Evolutionary conservation across 2,888 invertebrate species (phyloP).

Genomic region (Chrysolina americana): DNA sequence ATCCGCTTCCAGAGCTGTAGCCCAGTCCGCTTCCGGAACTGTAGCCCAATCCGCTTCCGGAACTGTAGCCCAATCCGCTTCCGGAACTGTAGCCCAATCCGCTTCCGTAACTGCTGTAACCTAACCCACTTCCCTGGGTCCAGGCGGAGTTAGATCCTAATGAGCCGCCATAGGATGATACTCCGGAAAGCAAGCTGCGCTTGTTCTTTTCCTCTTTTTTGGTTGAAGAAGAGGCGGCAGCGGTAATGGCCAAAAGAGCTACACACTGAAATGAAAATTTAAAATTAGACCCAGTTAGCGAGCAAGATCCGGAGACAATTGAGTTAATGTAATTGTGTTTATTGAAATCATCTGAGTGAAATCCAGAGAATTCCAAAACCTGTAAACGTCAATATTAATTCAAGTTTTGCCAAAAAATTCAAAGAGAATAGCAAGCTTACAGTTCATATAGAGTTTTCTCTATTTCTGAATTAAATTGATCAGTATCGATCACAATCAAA

Average conservation of each 20-base stretch:
- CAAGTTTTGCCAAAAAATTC: no score
- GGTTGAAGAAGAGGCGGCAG: constrained; percentile 31
- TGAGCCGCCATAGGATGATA: neutral
- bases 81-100: constrained; percentile 24
- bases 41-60: constrained; percentile 33
- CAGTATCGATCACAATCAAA: no score
- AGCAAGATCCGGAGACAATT: neutral
- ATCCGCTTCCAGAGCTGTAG: constrained; percentile 12
- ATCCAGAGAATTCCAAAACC: no score
- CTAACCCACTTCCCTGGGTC: neutral
- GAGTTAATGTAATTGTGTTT: no score
- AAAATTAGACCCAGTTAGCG: neutral
- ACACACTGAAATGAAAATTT: constrained; percentile 41
- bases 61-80: constrained; percentile 26
- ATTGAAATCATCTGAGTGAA: no score
- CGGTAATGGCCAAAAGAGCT: constrained; percentile 42
- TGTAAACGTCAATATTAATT: no score
- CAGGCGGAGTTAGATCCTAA: neutral
- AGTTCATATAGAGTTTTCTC: neutral
- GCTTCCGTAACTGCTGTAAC: constrained; percentile 38
- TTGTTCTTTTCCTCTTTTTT: constrained; percentile 29
- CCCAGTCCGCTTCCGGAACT: constrained; percentile 26
- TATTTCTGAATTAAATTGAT: neutral
- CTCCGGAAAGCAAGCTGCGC: constrained; percentile 40
- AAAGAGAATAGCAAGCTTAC: no score